A percentile compares a stretch with the other conserved stretches of the same genome.
Conservation (phyloP, 2,797 vertebrate species). For the Tiaroga cobitis region DNA sequence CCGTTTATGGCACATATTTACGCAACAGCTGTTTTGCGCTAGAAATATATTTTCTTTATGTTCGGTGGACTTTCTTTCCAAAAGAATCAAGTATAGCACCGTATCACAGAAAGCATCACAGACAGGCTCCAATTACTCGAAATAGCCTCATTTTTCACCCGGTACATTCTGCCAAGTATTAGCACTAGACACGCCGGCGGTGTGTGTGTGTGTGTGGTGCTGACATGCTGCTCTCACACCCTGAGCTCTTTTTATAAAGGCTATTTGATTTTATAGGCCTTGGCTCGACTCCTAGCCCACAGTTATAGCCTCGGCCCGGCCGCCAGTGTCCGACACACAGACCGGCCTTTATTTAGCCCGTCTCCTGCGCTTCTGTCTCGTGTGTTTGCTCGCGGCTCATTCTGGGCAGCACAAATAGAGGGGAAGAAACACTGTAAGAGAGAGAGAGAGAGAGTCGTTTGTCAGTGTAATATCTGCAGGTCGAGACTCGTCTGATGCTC, state of each 20-base stretch:
- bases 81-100: not conserved
- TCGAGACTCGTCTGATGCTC: conserved; percentile 62
- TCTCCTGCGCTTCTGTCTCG: conserved; percentile 11
- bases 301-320: conserved; percentile 53
- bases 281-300: conserved; percentile 58
- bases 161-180: conserved; percentile 2
- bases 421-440: not conserved
- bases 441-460: conserved; percentile 8
- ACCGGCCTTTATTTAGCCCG: conserved; percentile 61
- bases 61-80: not conserved
- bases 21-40: not conserved
- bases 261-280: conserved; percentile 62
- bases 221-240: conserved; percentile 50
- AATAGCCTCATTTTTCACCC: conserved; percentile 23
- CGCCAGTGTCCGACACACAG: conserved; percentile 31
- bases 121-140: conserved; percentile 16
- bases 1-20: too few species aligned
- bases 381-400: conserved; percentile 20
- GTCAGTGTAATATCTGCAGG: conserved; percentile 55
- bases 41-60: not conserved
- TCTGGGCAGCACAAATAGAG: not conserved
- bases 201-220: conserved; percentile 32
- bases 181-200: not conserved
- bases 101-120: not conserved
- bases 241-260: conserved; percentile 57